phyloP scores from a whole-genome alignment of 1,140 invertebrate genomes.

The Trachymyrmex septentrionalis region DNA sequence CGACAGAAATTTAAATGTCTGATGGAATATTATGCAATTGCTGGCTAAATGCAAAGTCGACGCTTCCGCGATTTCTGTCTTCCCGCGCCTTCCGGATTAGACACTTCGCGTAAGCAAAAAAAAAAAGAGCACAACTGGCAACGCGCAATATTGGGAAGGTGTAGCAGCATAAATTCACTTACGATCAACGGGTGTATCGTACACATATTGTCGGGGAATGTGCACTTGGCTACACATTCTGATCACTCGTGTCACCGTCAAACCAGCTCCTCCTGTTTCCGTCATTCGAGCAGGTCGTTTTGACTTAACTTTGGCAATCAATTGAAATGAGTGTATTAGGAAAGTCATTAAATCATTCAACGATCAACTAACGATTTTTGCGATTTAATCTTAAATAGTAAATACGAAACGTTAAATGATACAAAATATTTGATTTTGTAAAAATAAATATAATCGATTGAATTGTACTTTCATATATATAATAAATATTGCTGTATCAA shows the following conservation, averaged over 20 bases:
- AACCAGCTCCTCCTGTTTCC: conserved; percentile 55
- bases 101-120: conserved; percentile 46
- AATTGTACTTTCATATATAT: not conserved
- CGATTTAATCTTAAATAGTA: conserved; percentile 11
- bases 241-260: conserved; percentile 34
- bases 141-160: conserved; percentile 3
- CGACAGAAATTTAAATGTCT: conserved; percentile 71
- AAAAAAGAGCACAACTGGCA: conserved; percentile 41
- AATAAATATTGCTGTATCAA: not conserved
- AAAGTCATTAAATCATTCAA: not conserved
- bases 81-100: conserved; percentile 2
- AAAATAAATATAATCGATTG: conserved; percentile 6
- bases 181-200: conserved; percentile 29
- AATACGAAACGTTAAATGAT: not conserved
- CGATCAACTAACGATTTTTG: not conserved
- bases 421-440: not conserved
- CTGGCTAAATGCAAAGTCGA: conserved; percentile 12
- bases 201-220: conserved; percentile 72
- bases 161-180: conserved; percentile 40
- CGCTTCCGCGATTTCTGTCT: conserved; percentile 68
- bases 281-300: conserved; percentile 35
- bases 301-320: conserved; percentile 26
- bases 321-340: not conserved
- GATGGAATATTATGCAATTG: conserved; percentile 67
- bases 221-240: conserved; percentile 71